These are phyloP conservation scores for Pocillopora meandrina DNA, from an alignment of 92 coral and sea anemone species.

Conservation along the genomic window DNA sequence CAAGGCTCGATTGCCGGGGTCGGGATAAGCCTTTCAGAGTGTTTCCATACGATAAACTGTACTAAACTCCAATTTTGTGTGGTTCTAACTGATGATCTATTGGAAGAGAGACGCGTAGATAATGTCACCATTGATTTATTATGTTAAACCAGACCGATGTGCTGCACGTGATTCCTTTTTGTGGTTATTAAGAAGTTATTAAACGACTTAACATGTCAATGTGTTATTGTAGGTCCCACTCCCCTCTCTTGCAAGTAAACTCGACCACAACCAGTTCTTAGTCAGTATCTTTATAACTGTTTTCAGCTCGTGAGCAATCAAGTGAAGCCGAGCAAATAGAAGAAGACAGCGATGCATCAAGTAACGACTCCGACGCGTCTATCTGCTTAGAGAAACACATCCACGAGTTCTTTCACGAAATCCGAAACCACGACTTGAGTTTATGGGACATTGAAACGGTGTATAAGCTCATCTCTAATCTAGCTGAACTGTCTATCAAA, in stretches of 20 bases:
- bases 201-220: background rate
- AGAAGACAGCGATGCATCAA: conserved; percentile 27
- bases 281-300: background rate
- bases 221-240: background rate
- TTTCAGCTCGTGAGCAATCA: conserved; percentile 17
- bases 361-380: conserved; percentile 18
- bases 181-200: no score
- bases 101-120: no score
- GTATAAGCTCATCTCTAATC: conserved; percentile 63
- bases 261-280: background rate
- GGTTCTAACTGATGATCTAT: no score
- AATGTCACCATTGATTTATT: no score
- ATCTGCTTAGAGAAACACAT: conserved; percentile 41
- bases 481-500: conserved; percentile 55
- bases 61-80: no score
- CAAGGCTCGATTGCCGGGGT: background rate
- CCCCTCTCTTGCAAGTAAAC: background rate
- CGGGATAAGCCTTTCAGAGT: no score
- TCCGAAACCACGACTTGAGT: conserved; percentile 49
- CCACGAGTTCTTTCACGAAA: conserved; percentile 55
- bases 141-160: no score
- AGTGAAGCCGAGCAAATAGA: conserved; percentile 26
- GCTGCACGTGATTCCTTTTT: no score
- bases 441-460: conserved; percentile 72
- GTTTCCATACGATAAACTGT: no score